Percentiles rank a stretch among this genome's conserved stretches.
Conservation (phyloP, 1,140 invertebrate genomes). For the Aradophagus sp. region DNA sequence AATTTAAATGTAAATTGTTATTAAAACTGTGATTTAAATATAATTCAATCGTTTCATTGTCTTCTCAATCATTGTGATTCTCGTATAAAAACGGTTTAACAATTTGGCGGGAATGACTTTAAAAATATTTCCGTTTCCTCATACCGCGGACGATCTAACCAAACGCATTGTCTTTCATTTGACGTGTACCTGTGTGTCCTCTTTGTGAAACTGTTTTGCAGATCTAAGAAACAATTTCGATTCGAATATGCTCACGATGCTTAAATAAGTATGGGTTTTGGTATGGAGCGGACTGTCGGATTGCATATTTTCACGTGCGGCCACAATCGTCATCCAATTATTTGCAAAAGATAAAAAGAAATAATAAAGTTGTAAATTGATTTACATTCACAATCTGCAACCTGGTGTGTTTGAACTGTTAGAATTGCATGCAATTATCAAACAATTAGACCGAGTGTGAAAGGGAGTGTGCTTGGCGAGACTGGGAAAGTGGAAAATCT, state of each 20-base stretch:
- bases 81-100: background rate
- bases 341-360: no score
- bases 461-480: constrained; percentile 7
- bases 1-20: no score
- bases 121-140: constrained; percentile 29
- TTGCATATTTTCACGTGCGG: constrained; percentile 5
- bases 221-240: background rate
- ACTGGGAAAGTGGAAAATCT: constrained; percentile 28
- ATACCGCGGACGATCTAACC: constrained; percentile 25
- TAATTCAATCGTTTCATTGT: no score
- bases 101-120: constrained; percentile 13
- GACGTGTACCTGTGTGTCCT: constrained; percentile 32
- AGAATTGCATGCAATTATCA: constrained; percentile 32
- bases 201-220: no score
- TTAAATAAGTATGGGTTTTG: constrained; percentile 35
- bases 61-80: no score
- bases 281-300: constrained; percentile 13
- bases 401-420: constrained; percentile 16
- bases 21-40: no score
- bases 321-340: constrained; percentile 4
- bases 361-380: no score
- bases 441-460: constrained; percentile 1
- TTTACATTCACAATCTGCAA: constrained; percentile 3
- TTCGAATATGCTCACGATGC: constrained; percentile 7
- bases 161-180: constrained; percentile 16